These are phyloP conservation scores for Drosophila lutescens DNA, from an alignment of 2,888 invertebrate genomes.

Conservation along the genomic window DNA sequence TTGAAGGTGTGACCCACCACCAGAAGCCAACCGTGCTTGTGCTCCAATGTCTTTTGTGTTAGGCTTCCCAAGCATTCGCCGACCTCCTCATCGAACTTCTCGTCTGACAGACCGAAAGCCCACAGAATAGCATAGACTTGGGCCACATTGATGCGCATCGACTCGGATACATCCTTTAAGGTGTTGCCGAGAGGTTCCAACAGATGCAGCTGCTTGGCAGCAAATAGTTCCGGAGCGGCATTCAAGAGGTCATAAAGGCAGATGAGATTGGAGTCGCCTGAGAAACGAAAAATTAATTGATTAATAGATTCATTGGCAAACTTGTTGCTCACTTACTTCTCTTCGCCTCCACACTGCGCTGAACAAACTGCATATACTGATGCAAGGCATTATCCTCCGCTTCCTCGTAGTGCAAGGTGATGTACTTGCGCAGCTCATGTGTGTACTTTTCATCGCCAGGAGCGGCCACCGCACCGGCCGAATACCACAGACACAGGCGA, in stretches of 20 bases:
- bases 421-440: slow-evolving; percentile 88
- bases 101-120: slow-evolving; percentile 85
- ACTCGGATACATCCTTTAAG: slow-evolving; percentile 90
- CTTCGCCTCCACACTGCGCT: slow-evolving; percentile 87
- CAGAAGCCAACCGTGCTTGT: slow-evolving; percentile 91
- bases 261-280: slow-evolving; percentile 85
- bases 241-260: slow-evolving; percentile 94
- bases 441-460: slow-evolving; percentile 85
- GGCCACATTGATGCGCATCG: slow-evolving; percentile 89
- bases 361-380: slow-evolving; percentile 89
- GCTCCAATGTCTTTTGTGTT: slow-evolving; percentile 85
- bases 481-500: slow-evolving; percentile 90
- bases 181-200: slow-evolving; percentile 83
- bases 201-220: slow-evolving; percentile 86
- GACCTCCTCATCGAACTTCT: slow-evolving; percentile 86
- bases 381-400: slow-evolving; percentile 87
- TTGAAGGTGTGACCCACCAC: slow-evolving; percentile 90
- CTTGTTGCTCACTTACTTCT: slow-evolving; percentile 85
- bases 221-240: slow-evolving; percentile 89
- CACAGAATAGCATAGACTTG: slow-evolving; percentile 90
- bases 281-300: background rate
- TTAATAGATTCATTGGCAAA: background rate
- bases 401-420: slow-evolving; percentile 86
- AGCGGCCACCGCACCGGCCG: slow-evolving; percentile 87
- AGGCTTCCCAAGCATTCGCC: slow-evolving; percentile 80